These are phyloP conservation scores for Lampris megalopsis DNA, from an alignment of 2,113 vertebrate genomes.

Conservation along the genomic window DNA sequence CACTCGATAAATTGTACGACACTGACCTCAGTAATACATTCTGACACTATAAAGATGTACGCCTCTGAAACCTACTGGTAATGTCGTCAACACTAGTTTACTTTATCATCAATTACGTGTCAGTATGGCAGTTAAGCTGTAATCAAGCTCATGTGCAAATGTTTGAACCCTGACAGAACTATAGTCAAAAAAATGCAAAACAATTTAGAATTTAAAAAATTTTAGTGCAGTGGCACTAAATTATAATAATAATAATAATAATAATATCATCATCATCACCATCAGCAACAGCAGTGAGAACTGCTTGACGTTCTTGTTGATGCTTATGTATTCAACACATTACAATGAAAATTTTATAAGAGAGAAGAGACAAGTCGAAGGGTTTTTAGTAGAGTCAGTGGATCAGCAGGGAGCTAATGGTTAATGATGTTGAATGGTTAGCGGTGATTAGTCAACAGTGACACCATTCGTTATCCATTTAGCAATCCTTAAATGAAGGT, in stretches of 20 bases:
- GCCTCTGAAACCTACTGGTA: too few species aligned
- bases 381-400: not conserved
- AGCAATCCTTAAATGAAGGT: constrained; percentile 44
- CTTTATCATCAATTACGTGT: too few species aligned
- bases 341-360: too few species aligned
- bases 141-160: too few species aligned
- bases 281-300: too few species aligned
- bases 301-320: too few species aligned
- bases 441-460: constrained; percentile 38
- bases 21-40: constrained; percentile 51
- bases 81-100: too few species aligned
- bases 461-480: constrained; percentile 19
- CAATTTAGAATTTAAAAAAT: not conserved
- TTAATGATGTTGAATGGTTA: constrained; percentile 18
- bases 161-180: not conserved
- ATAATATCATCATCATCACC: too few species aligned
- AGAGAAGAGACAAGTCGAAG: not conserved
- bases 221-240: not conserved
- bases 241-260: not conserved
- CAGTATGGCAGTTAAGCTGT: too few species aligned
- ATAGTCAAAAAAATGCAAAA: not conserved
- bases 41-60: constrained; percentile 9
- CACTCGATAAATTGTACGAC: constrained; percentile 22
- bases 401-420: constrained; percentile 14
- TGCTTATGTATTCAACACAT: too few species aligned